Base-by-base conservation (phyloP, 2,888 invertebrate species). In the Mellilla xanthometata region DNA sequence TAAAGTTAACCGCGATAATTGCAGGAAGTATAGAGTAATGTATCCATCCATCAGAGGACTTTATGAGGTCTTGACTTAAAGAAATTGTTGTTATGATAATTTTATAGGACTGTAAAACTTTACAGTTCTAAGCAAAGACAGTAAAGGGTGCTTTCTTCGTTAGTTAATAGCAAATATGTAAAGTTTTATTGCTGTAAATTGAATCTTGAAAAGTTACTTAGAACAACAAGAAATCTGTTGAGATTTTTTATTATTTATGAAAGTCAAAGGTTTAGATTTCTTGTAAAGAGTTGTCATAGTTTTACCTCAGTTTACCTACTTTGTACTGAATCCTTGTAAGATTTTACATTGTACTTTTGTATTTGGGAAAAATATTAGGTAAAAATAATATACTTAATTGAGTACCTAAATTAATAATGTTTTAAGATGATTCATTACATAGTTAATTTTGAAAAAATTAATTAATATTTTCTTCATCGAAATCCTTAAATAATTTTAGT, bases 1-100 rank as follows among this genome's bases (percentile, higher is more conserved):
- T 40, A 36, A 40, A 29, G 32, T 33, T 41, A 42, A 42, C 28
- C 59, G 65, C 65, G 62, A 52, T 67, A 64, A 71, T 68, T 58
- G 58, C 60, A 53, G 61, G 60, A 65, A 65, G 57, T 52, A 59
- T 40, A 58, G 44, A 52, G 41, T 53, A 62, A 58, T 62, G 59
- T 62, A 56, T 61, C 59, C 55, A 72, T 73, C 71, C 65, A 65
- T 72, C 68, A 69, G 46, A 46, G 35, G 41, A 45, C 56, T 54
- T 58, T 55, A 63, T 65, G 51, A 39, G 54, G 47, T 62, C 57
- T 60, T 54, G 58, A 58, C 60, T 56, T 3, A 7, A 55, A 49
- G 29, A 57, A 49, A 61, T 49, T 54, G 52, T 49, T 54, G 58
- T 66, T 63, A 60, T 64, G 64, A 33, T 56, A 54, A 60, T 62